Base-by-base conservation (phyloP, 2,888 invertebrate species). In the Psylliodes chrysocephalus region DNA sequence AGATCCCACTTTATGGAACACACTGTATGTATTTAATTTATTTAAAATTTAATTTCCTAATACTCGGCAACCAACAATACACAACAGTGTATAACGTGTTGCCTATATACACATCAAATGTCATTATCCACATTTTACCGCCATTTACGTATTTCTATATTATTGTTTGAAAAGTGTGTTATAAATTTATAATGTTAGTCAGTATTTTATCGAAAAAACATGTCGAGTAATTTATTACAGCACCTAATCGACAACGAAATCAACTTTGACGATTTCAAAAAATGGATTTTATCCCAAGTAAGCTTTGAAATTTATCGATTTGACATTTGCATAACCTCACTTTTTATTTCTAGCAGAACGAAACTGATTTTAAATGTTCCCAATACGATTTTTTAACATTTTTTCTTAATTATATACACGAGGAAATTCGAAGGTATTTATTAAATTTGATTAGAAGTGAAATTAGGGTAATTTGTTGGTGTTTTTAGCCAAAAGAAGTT, bases 281-380 rank as follows among this genome's bases (percentile, higher is more conserved):
- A 82, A 72, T 87, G 86, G 86, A 72, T 87, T 40, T 81, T 82
- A 59, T 75, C 80, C 6, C 82, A 85, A 82, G 86, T 86, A 77
- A 42, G 38, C 33, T 74, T 68, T 71, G 38, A 44, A 30, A 44
- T 14, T 12, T 49, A 7, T 33, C 46, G 7, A 25, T 19, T 28
- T 25, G 30, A n/a, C 8, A 15, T 59, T 19, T 10, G 1, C 28
- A 35, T 68, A 65, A 63, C 64, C 66, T 61, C 30, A 64, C 56
- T 63, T 63, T 63, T 38, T 38, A 30, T 12, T 67, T 69, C 52
- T 28, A 73, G 72, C 69, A 71, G 14, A 53, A 67, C 42, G 52
- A 68, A 59, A 66, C 62, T 30, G 61, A 63, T 25, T 64, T 56
- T 40, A 73, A 71, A 33, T 78, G 79, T 65, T 64, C 74, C 1